Conservation (phyloP, 1,140 invertebrate genomes). For the Pectinophora gossypiella region DNA sequence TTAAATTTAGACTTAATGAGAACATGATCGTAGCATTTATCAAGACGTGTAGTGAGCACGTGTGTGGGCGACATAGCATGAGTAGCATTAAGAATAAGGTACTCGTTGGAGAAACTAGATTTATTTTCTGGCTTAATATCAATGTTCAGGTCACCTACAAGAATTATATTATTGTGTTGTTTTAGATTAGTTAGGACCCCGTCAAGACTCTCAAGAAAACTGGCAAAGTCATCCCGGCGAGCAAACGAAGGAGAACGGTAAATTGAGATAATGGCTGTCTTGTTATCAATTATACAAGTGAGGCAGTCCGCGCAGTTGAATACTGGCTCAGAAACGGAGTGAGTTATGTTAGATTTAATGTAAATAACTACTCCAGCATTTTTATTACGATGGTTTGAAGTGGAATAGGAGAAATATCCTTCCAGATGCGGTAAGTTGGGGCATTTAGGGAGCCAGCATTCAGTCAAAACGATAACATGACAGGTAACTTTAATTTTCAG, state of each 20-base stretch:
- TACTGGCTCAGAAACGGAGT: neutral
- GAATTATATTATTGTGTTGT: neutral
- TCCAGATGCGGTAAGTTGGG: neutral
- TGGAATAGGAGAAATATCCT: neutral
- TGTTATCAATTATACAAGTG: neutral
- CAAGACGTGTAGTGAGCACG: neutral
- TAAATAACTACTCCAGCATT: neutral
- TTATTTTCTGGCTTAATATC: neutral
- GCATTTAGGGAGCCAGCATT: neutral
- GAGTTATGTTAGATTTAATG: neutral
- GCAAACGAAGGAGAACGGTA: neutral
- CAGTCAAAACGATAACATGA: neutral
- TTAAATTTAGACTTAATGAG: neutral
- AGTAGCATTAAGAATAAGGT: too few species aligned
- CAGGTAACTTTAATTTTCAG: neutral
- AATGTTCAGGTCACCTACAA: conserved; percentile 1
- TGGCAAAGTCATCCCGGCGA: neutral
- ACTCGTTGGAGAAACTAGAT: neutral
- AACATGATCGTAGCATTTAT: neutral
- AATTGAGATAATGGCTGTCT: neutral
- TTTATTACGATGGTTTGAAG: neutral
- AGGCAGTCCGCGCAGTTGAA: neutral
- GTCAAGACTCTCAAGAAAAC: neutral
- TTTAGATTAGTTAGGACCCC: neutral
- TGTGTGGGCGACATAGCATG: neutral